Evolutionary conservation across 2,888 invertebrate genomes (phyloP), one percentile per base, ranked within the genome.

Genomic region (Drosophila tanythrix): DNA sequence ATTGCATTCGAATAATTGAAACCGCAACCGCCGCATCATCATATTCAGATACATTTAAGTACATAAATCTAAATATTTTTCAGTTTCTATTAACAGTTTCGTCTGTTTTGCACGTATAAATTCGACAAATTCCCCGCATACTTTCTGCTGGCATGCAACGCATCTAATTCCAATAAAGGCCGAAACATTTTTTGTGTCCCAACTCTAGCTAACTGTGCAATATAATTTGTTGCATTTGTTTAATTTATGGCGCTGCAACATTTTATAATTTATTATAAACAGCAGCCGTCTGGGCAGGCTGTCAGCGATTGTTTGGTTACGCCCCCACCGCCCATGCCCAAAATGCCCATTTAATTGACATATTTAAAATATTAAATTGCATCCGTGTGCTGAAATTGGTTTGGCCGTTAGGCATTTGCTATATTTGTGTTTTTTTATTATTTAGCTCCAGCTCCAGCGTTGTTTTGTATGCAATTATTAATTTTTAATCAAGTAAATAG

Each of bases 311-410:
- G 87, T 82, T 78, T 65, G 81, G 60, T 29, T 31, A 50, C 63
- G 11, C 50, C 43, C 43, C 48, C n/a, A 10, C 10, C 21, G 43
- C 48, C 29, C 21, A 36, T n/a, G 40, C 35, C 4, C 11, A 38
- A 11, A 27, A 29, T 43, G 10, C 27, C 51, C 80, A 61, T 78
- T 87, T 87, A 87, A 87, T 87, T 90, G 90, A 86, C 88, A 90
- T 89, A 88, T 88, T 88, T 82, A 89, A 88, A 84, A 87, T 90
- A 88, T 88, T 87, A 90, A 84, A 89, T 78, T 82, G 84, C 90
- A 89, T 87, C 85, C 84, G 89, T 76, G 75, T 73, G 78, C 84
- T 70, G 48, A 78, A 76, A 74, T 75, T 70, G 64, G 55, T 78
- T 73, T 68, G 65, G 50, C 79, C 65, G 70, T 73, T 76, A 68